These are phyloP conservation scores for Onychostoma macrolepis DNA, from an alignment of 2,113 vertebrate species.

Conservation along the genomic window DNA sequence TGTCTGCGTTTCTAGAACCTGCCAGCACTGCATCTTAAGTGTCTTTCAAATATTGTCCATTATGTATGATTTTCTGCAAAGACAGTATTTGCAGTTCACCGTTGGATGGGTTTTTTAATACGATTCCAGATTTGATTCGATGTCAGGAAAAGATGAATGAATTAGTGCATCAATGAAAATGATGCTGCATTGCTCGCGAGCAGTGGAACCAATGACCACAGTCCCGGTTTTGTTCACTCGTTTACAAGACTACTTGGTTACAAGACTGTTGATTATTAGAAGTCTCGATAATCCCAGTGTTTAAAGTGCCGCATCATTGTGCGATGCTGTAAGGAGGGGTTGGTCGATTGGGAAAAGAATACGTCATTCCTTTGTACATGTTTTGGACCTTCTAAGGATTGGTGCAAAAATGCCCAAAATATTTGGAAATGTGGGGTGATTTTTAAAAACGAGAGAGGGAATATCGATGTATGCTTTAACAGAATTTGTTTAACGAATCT, in stretches of 20 bases:
- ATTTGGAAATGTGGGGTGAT: background rate
- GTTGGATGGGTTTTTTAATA: background rate
- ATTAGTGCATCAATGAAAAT: background rate
- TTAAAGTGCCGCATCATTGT: constrained; percentile 45
- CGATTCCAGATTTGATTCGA: background rate
- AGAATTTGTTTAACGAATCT: background rate
- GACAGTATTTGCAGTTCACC: background rate
- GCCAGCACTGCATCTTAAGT: background rate
- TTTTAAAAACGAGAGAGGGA: too few species aligned
- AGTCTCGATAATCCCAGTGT: background rate
- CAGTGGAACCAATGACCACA: background rate
- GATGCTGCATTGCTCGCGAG: background rate
- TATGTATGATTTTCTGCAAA: background rate
- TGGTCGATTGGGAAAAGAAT: background rate
- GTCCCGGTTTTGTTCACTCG: background rate
- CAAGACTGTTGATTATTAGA: background rate
- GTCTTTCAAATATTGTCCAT: too few species aligned
- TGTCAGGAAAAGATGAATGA: background rate
- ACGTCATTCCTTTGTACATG: constrained; percentile 48
- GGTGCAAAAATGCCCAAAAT: background rate
- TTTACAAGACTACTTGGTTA: too few species aligned
- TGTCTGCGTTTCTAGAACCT: background rate
- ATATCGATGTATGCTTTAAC: too few species aligned
- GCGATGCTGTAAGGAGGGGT: constrained; percentile 10
- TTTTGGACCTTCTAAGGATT: background rate